phyloP scores from a whole-genome alignment of 2,797 vertebrate genomes.

The Muraenolepis orangiensis region DNA sequence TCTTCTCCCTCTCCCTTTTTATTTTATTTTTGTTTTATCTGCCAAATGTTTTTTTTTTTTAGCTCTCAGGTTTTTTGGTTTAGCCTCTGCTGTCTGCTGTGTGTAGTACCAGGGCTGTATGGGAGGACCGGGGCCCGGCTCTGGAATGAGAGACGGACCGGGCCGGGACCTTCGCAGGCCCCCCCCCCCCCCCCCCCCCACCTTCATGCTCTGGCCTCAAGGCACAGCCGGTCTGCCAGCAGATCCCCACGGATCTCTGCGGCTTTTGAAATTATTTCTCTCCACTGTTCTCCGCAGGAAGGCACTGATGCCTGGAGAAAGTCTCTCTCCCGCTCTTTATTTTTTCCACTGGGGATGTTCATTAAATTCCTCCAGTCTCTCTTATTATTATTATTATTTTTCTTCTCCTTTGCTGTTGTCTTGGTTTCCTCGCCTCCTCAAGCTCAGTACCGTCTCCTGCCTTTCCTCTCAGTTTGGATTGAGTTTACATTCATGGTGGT shows the following conservation, averaged over 20 bases:
- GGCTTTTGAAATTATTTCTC: conserved; percentile 73
- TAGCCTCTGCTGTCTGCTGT: conserved; percentile 36
- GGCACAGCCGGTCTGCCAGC: conserved; percentile 70
- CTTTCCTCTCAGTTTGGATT: conserved; percentile 27
- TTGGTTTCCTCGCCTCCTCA: conserved; percentile 58
- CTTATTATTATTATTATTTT: no score
- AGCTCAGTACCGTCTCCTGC: conserved; percentile 43
- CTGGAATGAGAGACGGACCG: conserved; percentile 42
- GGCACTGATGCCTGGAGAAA: conserved; percentile 62
- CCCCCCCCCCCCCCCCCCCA: conserved; percentile 54
- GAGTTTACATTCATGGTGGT: no score
- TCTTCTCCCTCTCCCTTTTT: not conserved
- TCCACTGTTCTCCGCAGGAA: conserved; percentile 59
- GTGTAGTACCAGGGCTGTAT: conserved; percentile 48
- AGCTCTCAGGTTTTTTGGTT: conserved; percentile 62
- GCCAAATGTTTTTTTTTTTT: conserved; percentile 49
- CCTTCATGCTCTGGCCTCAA: conserved; percentile 64
- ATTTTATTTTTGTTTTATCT: conserved; percentile 34
- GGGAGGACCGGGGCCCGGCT: conserved; percentile 48
- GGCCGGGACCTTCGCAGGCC: conserved; percentile 24
- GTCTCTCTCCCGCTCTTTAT: conserved; percentile 48
- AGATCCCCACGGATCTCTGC: conserved; percentile 71
- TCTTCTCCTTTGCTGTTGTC: conserved; percentile 45
- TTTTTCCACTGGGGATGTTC: conserved; percentile 68
- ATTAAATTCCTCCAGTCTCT: conserved; percentile 66